A percentile compares a stretch with the other conserved stretches of the same genome.
phyloP scores from a whole-genome alignment of 2,888 invertebrate species.

The Myathropa florea region DNA sequence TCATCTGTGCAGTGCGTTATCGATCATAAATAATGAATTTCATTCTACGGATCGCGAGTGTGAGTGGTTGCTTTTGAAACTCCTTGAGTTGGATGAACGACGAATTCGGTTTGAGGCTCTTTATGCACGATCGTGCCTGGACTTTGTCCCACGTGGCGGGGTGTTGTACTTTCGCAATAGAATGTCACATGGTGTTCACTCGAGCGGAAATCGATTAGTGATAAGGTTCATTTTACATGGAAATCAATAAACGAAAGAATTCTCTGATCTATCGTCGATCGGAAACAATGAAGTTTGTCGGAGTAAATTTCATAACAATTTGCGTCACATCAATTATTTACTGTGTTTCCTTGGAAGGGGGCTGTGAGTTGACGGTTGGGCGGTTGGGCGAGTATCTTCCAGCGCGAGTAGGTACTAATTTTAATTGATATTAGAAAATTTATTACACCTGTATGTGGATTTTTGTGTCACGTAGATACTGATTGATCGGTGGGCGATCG shows the following conservation, averaged over 20 bases:
- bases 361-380: neutral
- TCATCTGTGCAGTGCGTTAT: slow-evolving; percentile 16
- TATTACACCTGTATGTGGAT: slow-evolving; percentile 2
- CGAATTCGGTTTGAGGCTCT: neutral
- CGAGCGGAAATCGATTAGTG: slow-evolving; percentile 29
- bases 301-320: slow-evolving; percentile 5
- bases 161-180: neutral
- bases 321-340: slow-evolving; percentile 24
- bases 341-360: neutral
- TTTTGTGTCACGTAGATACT: slow-evolving; percentile 44
- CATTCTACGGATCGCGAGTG: slow-evolving; percentile 8
- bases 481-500: slow-evolving; percentile 26
- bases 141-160: neutral
- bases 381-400: neutral
- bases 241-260: slow-evolving; percentile 27
- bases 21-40: slow-evolving; percentile 48
- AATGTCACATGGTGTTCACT: neutral
- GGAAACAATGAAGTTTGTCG: slow-evolving; percentile 6
- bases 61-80: neutral
- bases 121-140: no score
- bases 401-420: neutral
- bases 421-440: slow-evolving; percentile 13
- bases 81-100: neutral
- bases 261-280: slow-evolving; percentile 4
- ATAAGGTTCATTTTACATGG: slow-evolving; percentile 30